These are phyloP conservation scores for Scaptomyza parva DNA, from an alignment of 2,888 invertebrate species.

Conservation along the genomic window DNA sequence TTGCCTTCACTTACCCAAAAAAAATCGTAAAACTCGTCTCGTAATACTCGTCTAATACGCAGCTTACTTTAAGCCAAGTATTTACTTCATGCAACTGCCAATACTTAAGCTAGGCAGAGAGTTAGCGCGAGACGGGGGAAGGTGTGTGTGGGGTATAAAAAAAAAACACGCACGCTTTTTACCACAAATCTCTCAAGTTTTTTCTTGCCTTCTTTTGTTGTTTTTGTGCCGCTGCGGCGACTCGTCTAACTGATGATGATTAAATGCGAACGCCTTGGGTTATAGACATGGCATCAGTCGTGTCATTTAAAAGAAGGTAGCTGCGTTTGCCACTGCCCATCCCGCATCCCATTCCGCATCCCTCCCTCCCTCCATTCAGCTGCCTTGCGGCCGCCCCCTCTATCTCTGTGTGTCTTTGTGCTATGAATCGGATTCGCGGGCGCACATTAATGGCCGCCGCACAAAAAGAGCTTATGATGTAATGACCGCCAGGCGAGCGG, in stretches of 20 bases:
- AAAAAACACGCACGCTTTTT: slow-evolving; percentile 73
- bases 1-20: neutral
- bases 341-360: neutral
- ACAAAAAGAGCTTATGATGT: slow-evolving; percentile 76
- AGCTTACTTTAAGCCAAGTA: slow-evolving; percentile 25
- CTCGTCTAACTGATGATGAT: slow-evolving; percentile 82
- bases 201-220: slow-evolving; percentile 36
- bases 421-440: slow-evolving; percentile 74
- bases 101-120: slow-evolving; percentile 3
- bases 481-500: slow-evolving; percentile 62
- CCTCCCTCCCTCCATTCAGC: neutral
- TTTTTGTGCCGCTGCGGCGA: slow-evolving; percentile 50
- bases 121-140: slow-evolving; percentile 7
- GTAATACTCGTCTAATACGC: slow-evolving; percentile 59
- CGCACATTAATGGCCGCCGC: slow-evolving; percentile 76
- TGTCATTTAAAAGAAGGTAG: slow-evolving; percentile 81
- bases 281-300: slow-evolving; percentile 82
- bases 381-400: neutral
- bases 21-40: slow-evolving; percentile 20
- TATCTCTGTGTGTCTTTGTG: slow-evolving; percentile 18
- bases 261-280: slow-evolving; percentile 82
- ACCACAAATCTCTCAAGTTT: slow-evolving; percentile 73
- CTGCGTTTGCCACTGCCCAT: slow-evolving; percentile 33
- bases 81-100: slow-evolving; percentile 25
- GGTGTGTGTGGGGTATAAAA: slow-evolving; percentile 43